These are phyloP conservation scores for Phania funesta DNA, from an alignment of 2,888 invertebrate genomes.

Conservation along the genomic window DNA sequence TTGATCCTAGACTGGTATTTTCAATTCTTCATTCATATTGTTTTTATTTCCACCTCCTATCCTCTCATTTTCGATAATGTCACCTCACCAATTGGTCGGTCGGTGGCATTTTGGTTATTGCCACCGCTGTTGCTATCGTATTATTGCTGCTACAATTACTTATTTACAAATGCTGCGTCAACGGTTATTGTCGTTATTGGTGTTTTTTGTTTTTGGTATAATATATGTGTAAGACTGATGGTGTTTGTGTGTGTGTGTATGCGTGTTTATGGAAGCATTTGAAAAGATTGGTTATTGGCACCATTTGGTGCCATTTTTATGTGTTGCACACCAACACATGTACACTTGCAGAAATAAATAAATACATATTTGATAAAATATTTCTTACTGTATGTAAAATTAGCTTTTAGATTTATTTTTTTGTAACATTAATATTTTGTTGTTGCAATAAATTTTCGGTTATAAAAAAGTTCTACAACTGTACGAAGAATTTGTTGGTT, in stretches of 20 bases:
- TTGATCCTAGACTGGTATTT: constrained; percentile 57
- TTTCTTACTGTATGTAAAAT: constrained; percentile 41
- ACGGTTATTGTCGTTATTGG: constrained; percentile 63
- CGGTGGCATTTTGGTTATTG: constrained; percentile 34
- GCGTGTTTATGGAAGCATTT: constrained; percentile 26
- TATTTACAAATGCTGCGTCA: constrained; percentile 63
- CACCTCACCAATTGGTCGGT: not conserved
- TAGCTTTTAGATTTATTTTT: constrained; percentile 23
- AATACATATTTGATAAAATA: constrained; percentile 5
- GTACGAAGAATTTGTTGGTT: too few relatives aligned
- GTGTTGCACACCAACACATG: constrained; percentile 21
- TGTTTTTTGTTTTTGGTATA: constrained; percentile 11
- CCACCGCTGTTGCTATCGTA: constrained; percentile 35
- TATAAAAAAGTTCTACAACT: not conserved
- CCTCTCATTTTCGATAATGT: not conserved
- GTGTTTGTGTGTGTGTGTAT: not conserved
- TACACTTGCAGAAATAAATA: constrained; percentile 8
- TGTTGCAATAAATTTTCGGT: constrained; percentile 40
- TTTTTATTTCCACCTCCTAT: constrained; percentile 10
- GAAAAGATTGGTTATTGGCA: constrained; percentile 64
- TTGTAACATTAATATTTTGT: constrained; percentile 29
- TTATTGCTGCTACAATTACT: constrained; percentile 50
- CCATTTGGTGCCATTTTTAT: constrained; percentile 66
- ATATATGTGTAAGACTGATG: not conserved
- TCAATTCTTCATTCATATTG: constrained; percentile 49